Percentiles rank a stretch among this genome's conserved stretches.
phyloP scores from a whole-genome alignment of 92 coral and sea anemone genomes.

The Porites rus region DNA sequence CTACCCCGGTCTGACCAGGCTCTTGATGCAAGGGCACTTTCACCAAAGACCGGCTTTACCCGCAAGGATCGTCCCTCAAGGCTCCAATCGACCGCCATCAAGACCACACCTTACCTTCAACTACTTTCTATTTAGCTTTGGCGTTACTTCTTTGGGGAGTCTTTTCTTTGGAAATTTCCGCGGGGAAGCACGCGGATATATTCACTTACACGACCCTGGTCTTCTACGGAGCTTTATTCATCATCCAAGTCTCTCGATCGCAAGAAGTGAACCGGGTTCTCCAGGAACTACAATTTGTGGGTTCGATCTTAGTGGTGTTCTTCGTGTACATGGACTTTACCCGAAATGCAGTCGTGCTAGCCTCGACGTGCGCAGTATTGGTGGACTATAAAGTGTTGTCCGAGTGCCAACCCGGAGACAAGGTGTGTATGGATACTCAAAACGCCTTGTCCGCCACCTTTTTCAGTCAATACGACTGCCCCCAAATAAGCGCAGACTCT shows the following conservation, averaged over 20 bases:
- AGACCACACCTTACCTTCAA: neutral
- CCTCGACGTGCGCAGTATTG: neutral
- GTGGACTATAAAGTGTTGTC: neutral
- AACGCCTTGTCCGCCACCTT: constrained; percentile 4
- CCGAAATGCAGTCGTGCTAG: constrained; percentile 3
- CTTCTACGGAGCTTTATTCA: neutral
- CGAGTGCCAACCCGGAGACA: neutral
- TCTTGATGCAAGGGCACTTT: too few species aligned
- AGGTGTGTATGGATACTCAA: neutral
- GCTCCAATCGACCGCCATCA: neutral
- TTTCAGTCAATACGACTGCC: constrained; percentile 29
- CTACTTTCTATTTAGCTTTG: neutral
- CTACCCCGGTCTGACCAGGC: too few species aligned
- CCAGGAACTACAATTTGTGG: neutral
- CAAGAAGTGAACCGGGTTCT: neutral
- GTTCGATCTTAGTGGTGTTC: neutral
- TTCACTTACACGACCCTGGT: neutral
- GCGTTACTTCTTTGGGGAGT: constrained; percentile 16
- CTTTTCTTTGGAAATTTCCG: constrained; percentile 5
- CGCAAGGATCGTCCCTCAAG: neutral
- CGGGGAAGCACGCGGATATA: neutral
- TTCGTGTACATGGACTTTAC: constrained; percentile 7
- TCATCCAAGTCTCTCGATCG: constrained; percentile 6
- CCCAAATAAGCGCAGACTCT: neutral
- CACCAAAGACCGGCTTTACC: neutral